A percentile compares a stretch with the other conserved stretches of the same genome.
Evolutionary conservation across 2,888 invertebrate species (phyloP).

Genomic region (Trypoxylon attenuatum): DNA sequence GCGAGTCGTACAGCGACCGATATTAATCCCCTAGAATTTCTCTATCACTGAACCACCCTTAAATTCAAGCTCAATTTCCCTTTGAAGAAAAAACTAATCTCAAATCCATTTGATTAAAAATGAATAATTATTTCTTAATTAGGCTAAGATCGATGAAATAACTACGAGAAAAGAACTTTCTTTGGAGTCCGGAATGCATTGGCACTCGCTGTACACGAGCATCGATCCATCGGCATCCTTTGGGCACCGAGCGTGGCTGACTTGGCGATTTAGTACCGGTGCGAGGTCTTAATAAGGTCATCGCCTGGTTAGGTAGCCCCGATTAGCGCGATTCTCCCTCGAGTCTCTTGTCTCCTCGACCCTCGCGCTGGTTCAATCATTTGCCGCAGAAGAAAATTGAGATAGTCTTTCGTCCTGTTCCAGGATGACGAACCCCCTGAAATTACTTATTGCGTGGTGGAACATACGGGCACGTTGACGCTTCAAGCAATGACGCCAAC

Average conservation of each 20-base stretch:
- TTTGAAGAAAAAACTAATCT: too few species aligned
- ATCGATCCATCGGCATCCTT: conserved; percentile 25
- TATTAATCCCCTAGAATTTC: too few species aligned
- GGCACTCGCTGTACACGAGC: conserved; percentile 19
- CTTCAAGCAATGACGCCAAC: conserved; percentile 93
- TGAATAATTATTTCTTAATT: too few species aligned
- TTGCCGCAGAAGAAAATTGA: not conserved
- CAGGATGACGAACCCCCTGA: conserved; percentile 97
- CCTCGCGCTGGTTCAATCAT: not conserved
- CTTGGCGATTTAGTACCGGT: conserved; percentile 40
- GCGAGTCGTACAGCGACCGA: conserved; percentile 23
- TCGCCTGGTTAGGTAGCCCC: conserved; percentile 45
- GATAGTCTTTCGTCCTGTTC: conserved; percentile 31
- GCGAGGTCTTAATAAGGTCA: conserved; percentile 47
- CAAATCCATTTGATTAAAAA: too few species aligned
- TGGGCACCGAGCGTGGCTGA: conserved; percentile 17
- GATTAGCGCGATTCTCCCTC: too few species aligned
- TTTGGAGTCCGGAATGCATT: too few species aligned
- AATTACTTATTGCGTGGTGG: conserved; percentile 95
- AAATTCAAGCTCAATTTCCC: too few species aligned
- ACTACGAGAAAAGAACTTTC: too few species aligned
- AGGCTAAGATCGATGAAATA: too few species aligned
- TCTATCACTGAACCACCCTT: too few species aligned
- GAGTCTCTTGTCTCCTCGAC: too few species aligned
- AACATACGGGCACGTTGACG: conserved; percentile 89